These are phyloP conservation scores for Calameuta filiformis DNA, from an alignment of 2,888 invertebrate genomes.

Conservation along the genomic window DNA sequence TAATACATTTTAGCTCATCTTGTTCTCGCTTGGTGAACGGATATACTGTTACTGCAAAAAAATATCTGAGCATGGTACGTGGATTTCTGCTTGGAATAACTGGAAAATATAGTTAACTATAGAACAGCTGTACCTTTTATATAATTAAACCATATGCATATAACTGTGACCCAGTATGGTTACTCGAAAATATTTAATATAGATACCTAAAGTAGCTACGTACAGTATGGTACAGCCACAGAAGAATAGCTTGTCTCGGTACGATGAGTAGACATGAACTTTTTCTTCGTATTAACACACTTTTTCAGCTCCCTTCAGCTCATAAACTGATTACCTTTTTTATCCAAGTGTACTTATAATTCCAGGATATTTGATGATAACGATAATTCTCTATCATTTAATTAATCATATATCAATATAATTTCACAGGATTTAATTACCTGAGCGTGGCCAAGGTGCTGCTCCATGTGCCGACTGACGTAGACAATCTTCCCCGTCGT, in stretches of 20 bases:
- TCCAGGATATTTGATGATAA: background rate
- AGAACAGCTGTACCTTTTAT: background rate
- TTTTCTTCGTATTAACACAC: too few relatives aligned
- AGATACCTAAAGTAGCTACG: background rate
- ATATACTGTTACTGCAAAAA: background rate
- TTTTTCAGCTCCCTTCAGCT: background rate
- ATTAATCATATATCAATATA: background rate
- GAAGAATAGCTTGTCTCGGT: too few relatives aligned
- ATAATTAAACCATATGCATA: background rate
- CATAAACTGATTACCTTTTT: background rate
- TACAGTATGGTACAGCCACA: background rate
- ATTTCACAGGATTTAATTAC: conserved; percentile 64
- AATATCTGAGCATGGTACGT: background rate
- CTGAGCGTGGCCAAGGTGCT: conserved; percentile 86
- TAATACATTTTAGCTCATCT: background rate
- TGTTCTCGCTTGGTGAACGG: background rate
- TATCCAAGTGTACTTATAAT: background rate
- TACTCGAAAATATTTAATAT: background rate
- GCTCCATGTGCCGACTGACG: conserved; percentile 86
- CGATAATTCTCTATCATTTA: background rate
- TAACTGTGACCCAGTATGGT: background rate
- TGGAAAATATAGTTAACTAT: background rate
- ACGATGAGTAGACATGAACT: too few relatives aligned
- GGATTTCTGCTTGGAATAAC: background rate
- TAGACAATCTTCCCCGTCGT: conserved; percentile 86